Evolutionary conservation across 2,113 vertebrate species (phyloP), one percentile per base, ranked within the genome.

Genomic region (Psephotus haematonotus): DNA sequence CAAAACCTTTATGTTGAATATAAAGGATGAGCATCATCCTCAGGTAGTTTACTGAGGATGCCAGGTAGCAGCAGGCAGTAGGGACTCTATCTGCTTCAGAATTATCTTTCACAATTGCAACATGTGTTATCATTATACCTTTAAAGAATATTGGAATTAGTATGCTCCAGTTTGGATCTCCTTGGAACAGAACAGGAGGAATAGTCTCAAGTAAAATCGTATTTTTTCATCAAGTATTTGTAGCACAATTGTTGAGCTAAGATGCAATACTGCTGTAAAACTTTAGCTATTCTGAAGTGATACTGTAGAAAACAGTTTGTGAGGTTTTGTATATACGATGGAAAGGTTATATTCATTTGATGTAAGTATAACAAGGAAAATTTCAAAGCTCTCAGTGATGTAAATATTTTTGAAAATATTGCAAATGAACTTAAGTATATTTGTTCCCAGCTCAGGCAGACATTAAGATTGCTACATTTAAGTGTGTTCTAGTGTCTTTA

Each of bases 21-120:
- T 70, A 37, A 90, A 82, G 70, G 77, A 87, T 52, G 29, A 95
- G 37, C 47, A 83, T 96, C 62, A 41, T 71, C 62, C 95, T 95
- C 25, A 43, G 82, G 78, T 93, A 70, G 43, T 90, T 95, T 91
- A 84, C 39, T 86, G 92, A 94, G 43, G 70, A 80, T 90, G 55
- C 64, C 81, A 91, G 67, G 60, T 80, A 95, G 59, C 63, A 96
- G 82, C 68, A 94, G 87, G 75, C 59, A 55, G n/a, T 89, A 85
- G 88, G 82, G 69, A 68, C 69, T 60, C 8, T 74, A 23, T 74
- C 60, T 83, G 24, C 65, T 92, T 92, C 81, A 67, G 63, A 93
- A 1, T 86, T 80, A 63, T 92, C 63, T 92, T 76, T 93, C 53
- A 89, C 76, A 95, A 17, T 86, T 82, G 68, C 92, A 90, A 68